Evolutionary conservation across 1,140 invertebrate species (phyloP).

Genomic region (Drosophila bocqueti): DNA sequence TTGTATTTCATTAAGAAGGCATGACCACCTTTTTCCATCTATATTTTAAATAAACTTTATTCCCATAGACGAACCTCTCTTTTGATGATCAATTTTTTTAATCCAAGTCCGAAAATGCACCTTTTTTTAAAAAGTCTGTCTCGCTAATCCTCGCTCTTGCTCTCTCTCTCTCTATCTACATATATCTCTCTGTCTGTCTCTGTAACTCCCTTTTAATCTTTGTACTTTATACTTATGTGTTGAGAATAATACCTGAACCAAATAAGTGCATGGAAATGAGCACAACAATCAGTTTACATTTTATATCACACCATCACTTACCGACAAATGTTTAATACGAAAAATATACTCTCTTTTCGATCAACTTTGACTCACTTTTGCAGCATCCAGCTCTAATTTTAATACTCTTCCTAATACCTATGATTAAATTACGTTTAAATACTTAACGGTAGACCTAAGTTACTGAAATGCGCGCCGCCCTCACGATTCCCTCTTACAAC

Average conservation of each 20-base stretch:
- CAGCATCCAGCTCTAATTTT: constrained; percentile 64
- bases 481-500: constrained; percentile 38
- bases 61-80: constrained; percentile 19
- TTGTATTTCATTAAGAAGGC: constrained; percentile 47
- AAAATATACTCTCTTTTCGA: constrained; percentile 47
- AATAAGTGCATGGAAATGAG: constrained; percentile 72
- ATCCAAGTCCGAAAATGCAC: constrained; percentile 55
- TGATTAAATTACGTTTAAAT: constrained; percentile 52
- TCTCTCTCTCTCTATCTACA: constrained; percentile 51
- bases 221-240: constrained; percentile 65
- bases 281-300: constrained; percentile 63
- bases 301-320: constrained; percentile 51
- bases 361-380: constrained; percentile 67
- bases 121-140: constrained; percentile 52
- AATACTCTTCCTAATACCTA: constrained; percentile 57
- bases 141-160: constrained; percentile 51
- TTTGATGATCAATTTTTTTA: constrained; percentile 40
- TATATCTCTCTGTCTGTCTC: constrained; percentile 49
- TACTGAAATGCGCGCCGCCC: constrained; percentile 61
- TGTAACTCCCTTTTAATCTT: constrained; percentile 62
- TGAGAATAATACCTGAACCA: constrained; percentile 46
- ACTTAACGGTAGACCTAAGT: constrained; percentile 65
- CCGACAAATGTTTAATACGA: constrained; percentile 32
- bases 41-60: constrained; percentile 12
- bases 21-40: constrained; percentile 19